These are phyloP conservation scores for Dichetophora obliterata DNA, from an alignment of 2,888 invertebrate species.

Conservation along the genomic window DNA sequence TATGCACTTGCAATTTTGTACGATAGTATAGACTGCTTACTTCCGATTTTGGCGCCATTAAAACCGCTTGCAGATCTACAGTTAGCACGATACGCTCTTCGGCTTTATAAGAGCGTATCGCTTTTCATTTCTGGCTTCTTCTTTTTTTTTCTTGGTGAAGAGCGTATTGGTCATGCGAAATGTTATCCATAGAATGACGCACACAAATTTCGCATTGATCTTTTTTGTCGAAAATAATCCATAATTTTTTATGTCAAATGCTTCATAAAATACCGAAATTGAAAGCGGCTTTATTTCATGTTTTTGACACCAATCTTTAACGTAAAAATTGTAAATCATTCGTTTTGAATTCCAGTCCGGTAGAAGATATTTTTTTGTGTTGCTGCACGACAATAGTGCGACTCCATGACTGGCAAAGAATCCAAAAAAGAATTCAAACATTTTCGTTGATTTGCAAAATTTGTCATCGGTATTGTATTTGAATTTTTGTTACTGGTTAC, in stretches of 20 bases:
- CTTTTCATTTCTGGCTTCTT: slow-evolving; percentile 41
- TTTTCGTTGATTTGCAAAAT: too few species aligned
- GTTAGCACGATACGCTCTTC: slow-evolving; percentile 35
- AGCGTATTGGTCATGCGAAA: slow-evolving; percentile 32
- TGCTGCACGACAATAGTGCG: too few species aligned
- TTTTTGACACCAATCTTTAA: too few species aligned
- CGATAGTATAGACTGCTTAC: not conserved
- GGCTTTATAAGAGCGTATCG: slow-evolving; percentile 37
- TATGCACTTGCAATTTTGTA: slow-evolving; percentile 42
- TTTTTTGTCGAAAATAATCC: slow-evolving; percentile 36
- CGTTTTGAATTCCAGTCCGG: too few species aligned
- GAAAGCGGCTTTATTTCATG: slow-evolving; percentile 34
- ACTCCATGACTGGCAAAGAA: too few species aligned
- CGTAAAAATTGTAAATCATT: too few species aligned
- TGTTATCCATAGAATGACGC: slow-evolving; percentile 31
- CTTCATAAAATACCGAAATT: slow-evolving; percentile 29
- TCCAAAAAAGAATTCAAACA: too few species aligned
- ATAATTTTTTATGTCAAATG: slow-evolving; percentile 36
- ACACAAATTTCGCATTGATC: not conserved
- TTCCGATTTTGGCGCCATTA: slow-evolving; percentile 42
- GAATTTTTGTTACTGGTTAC: too few species aligned
- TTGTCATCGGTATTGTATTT: too few species aligned
- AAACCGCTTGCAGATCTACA: slow-evolving; percentile 41
- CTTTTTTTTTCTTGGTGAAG: slow-evolving; percentile 42
- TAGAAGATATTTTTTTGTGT: too few species aligned